Evolutionary conservation across 2,888 invertebrate genomes (phyloP).

Genomic region (Watsonalla cultraria): DNA sequence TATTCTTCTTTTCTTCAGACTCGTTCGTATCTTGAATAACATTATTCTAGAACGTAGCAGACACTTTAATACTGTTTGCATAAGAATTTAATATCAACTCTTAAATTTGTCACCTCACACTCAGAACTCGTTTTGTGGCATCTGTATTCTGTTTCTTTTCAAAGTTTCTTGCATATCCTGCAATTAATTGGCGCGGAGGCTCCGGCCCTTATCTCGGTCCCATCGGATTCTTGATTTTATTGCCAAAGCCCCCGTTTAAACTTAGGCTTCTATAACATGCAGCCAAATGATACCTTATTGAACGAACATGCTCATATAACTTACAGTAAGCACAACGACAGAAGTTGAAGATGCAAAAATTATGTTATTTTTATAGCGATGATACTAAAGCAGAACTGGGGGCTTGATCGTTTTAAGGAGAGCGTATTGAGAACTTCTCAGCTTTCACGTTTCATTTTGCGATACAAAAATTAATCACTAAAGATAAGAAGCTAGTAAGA

Average conservation of each 20-base stretch:
- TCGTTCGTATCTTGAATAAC: too few relatives aligned
- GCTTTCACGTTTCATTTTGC: too few relatives aligned
- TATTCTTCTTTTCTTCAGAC: too few relatives aligned
- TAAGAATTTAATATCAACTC: background rate
- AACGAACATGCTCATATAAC: background rate
- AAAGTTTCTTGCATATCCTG: background rate
- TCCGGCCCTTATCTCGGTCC: background rate
- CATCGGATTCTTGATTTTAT: background rate
- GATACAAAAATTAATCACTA: too few relatives aligned
- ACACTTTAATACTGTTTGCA: too few relatives aligned
- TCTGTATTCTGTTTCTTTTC: background rate
- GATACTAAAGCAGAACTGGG: too few relatives aligned
- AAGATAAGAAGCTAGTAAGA: too few relatives aligned
- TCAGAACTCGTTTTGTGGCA: background rate
- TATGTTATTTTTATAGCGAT: too few relatives aligned
- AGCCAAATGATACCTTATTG: background rate
- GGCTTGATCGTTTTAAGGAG: too few relatives aligned
- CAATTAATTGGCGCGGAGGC: background rate
- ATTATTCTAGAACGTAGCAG: too few relatives aligned
- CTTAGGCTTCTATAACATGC: background rate
- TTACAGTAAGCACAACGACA: background rate
- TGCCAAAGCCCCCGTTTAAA: background rate
- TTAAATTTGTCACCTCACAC: background rate
- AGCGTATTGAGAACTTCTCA: too few relatives aligned
- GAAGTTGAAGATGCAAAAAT: too few relatives aligned